Conservation (phyloP, 1,140 invertebrate genomes). For the Caligus rogercresseyi region DNA sequence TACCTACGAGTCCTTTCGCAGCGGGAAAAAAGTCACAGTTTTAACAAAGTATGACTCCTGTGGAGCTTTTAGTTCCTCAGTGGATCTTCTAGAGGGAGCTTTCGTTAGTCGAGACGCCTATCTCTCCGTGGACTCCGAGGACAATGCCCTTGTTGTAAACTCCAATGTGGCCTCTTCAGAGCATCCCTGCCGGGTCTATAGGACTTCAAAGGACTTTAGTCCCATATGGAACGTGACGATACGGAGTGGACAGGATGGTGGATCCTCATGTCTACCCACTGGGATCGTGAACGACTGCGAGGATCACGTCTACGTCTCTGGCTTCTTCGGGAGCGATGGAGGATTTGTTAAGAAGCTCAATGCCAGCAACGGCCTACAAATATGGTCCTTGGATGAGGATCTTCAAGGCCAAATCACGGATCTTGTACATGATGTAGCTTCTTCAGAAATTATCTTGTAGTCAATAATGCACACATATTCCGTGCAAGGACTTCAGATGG, state of each 20-base stretch:
- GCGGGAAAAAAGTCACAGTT: not conserved
- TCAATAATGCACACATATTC: not conserved
- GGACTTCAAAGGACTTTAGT: not conserved
- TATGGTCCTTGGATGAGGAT: not conserved
- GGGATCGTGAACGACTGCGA: not conserved
- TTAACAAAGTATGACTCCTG: not conserved
- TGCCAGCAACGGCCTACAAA: not conserved
- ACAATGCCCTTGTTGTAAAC: not conserved
- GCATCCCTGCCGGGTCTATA: not conserved
- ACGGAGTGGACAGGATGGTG: too few relatives aligned
- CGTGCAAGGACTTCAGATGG: not conserved
- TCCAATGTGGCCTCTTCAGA: not conserved
- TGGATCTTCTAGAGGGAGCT: not conserved
- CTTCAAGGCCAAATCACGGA: not conserved
- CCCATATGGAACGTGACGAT: not conserved
- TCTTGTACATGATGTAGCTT: not conserved
- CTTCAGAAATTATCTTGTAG: not conserved
- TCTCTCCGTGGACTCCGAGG: not conserved
- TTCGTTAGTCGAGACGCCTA: not conserved
- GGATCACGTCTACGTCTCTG: not conserved
- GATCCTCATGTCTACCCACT: not conserved
- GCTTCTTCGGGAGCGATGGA: not conserved
- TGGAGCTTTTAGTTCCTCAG: not conserved
- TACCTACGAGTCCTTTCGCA: not conserved
- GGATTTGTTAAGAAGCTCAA: not conserved